Evolutionary conservation across 2,113 vertebrate species (phyloP).

Genomic region (Physeter macrocephalus): DNA sequence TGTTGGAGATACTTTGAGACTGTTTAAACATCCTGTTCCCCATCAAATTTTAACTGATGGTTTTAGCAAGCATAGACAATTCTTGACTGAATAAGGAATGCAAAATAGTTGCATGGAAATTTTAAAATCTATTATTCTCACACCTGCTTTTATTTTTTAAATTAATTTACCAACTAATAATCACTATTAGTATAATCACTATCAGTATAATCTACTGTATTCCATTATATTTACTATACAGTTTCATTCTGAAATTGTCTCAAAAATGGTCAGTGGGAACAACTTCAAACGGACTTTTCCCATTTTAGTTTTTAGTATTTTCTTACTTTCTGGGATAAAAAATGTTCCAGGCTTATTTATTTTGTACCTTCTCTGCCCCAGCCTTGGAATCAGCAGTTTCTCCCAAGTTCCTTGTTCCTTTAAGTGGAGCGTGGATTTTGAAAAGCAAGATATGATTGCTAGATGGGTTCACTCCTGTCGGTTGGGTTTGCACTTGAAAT

Average conservation of each 20-base stretch:
- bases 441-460: background rate
- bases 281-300: background rate
- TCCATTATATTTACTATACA: background rate
- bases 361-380: background rate
- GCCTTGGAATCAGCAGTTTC: background rate
- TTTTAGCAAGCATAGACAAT: background rate
- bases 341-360: background rate
- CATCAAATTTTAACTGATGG: background rate
- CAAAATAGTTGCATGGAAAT: background rate
- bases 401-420: background rate
- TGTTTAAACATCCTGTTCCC: background rate
- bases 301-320: background rate
- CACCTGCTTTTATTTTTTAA: background rate
- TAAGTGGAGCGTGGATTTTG: background rate
- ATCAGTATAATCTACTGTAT: background rate
- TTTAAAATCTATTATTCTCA: background rate
- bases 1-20: background rate
- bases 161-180: background rate
- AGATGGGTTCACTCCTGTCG: background rate
- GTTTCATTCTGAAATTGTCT: background rate
- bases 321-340: slow-evolving; percentile 10
- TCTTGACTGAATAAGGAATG: background rate
- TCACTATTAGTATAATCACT: background rate
- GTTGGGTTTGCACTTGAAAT: background rate
- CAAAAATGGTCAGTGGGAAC: background rate